Base-by-base conservation (phyloP, 2,113 vertebrate species). In the Promerops cafer region DNA sequence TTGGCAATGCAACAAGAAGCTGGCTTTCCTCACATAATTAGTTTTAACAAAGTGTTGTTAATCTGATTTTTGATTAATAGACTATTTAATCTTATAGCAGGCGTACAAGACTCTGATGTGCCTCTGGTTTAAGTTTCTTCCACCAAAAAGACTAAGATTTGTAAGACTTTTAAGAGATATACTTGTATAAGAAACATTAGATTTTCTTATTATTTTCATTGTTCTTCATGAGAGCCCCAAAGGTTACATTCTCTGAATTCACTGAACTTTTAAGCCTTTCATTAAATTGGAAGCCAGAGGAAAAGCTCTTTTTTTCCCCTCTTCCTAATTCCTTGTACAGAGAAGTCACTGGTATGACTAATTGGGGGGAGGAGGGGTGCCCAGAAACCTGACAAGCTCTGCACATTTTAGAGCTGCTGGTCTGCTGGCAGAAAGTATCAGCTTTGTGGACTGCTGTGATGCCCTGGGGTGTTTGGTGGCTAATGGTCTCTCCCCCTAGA, bases 41-140 rank as follows among this genome's bases (percentile, higher is more conserved):
- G 91, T 85, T 95, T 71, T 91, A 91, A 92, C 86, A 92, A 89
- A 96, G 81, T 77, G 53, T 40, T 68, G 76, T 89, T 91, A 93
- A 93, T 95, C 84, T 97, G 71, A 90, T 93, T 96, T 95, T 69
- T 94, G 53, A 95, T 93, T 94, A 95, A 96, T 92, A 92, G 71
- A 65, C 42, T 96, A 56, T 79, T 96, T 94, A 91, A 93, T 91
- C 83, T 86, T 77, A 69, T 5, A 93, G 65, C 44, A 56, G 28
- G 66, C 33, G 85, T 88, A 95, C 72, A 80, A 61, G 53, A 83
- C 49, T 61, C 39, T 83, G 64, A 65, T 61, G 47, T 93, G 79
- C 69, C 80, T 93, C 52, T 49, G n/a, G 52, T 94, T 94, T 74
- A 89, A 83, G 30, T 33, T 70, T 63, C 52, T 86, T 59, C 15